Conservation (phyloP, 2,797 vertebrate species). For the Centropyge bicolor region DNA sequence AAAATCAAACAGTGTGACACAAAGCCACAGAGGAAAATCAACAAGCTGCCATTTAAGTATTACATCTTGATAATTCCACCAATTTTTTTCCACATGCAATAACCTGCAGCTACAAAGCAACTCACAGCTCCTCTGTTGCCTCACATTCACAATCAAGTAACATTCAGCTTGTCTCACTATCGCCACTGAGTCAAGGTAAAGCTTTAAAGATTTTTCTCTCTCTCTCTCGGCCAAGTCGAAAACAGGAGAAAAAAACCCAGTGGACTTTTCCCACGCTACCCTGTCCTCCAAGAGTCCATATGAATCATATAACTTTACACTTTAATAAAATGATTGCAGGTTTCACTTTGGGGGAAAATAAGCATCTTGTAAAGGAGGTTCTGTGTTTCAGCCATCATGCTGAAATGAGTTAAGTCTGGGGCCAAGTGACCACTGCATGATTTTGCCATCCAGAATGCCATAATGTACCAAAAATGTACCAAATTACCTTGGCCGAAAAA, state of each 20-base stretch:
- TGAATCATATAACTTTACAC: constrained; percentile 46
- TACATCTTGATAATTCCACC: no score
- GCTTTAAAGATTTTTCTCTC: constrained; percentile 3
- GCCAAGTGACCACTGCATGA: constrained; percentile 22
- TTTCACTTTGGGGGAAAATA: constrained; percentile 40
- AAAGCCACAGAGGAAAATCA: no score
- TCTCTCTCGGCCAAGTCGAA: constrained; percentile 12
- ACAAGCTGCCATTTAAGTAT: no score
- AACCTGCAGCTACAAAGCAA: neutral
- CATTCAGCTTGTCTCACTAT: neutral
- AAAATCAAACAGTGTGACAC: no score
- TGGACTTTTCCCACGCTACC: constrained; percentile 40
- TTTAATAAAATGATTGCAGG: constrained; percentile 62
- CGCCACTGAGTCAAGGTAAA: neutral
- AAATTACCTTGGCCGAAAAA: constrained; percentile 1
- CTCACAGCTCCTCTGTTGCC: neutral
- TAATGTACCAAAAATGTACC: constrained; percentile 27
- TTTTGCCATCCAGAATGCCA: constrained; percentile 4
- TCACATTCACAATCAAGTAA: neutral
- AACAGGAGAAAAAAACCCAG: neutral
- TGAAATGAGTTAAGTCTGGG: constrained; percentile 20
- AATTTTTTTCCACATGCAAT: neutral
- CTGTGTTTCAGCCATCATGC: constrained; percentile 33
- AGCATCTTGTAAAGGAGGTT: constrained; percentile 20
- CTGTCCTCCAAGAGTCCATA: constrained; percentile 29